A percentile compares a stretch with the other conserved stretches of the same genome.
phyloP scores from a whole-genome alignment of 2,113 vertebrate genomes.

The Entomyzon cyanotis region DNA sequence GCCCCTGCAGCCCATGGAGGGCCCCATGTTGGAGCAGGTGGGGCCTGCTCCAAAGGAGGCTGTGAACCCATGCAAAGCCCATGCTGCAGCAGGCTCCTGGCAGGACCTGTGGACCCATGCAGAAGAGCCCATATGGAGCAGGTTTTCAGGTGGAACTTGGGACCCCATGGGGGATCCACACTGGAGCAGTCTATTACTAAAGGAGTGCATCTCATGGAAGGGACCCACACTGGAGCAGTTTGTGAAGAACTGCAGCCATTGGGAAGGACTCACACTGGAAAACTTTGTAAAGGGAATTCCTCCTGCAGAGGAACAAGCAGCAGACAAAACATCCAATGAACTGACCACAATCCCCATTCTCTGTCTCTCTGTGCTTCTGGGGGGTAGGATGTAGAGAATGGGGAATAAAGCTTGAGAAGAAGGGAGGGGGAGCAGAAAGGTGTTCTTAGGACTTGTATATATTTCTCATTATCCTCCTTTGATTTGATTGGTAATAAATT shows the following conservation, averaged over 20 bases:
- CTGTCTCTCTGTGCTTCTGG: not conserved
- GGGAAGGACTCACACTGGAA: fast-evolving
- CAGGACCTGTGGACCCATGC: not conserved
- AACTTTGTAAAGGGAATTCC: not conserved
- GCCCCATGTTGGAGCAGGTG: fast-evolving
- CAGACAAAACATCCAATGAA: not conserved
- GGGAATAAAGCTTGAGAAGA: not conserved
- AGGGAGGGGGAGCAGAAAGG: not conserved
- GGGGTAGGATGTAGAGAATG: not conserved
- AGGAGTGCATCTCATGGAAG: not conserved
- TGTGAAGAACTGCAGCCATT: not conserved
- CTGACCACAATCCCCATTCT: not conserved
- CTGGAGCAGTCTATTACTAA: not conserved
- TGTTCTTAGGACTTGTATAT: not conserved
- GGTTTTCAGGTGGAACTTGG: not conserved
- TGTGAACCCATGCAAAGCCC: not conserved
- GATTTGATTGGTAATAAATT: not conserved
- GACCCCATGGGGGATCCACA: not conserved
- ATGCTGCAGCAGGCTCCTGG: not conserved
- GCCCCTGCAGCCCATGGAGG: not conserved
- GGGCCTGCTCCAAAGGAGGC: not conserved
- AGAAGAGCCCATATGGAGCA: not conserved
- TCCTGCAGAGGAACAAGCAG: not conserved
- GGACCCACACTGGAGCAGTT: not conserved
- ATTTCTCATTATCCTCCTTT: not conserved